Evolutionary conservation across 1,140 invertebrate genomes (phyloP), one percentile per base, ranked within the genome.

Genomic region (Cyphomyrmex costatus): DNA sequence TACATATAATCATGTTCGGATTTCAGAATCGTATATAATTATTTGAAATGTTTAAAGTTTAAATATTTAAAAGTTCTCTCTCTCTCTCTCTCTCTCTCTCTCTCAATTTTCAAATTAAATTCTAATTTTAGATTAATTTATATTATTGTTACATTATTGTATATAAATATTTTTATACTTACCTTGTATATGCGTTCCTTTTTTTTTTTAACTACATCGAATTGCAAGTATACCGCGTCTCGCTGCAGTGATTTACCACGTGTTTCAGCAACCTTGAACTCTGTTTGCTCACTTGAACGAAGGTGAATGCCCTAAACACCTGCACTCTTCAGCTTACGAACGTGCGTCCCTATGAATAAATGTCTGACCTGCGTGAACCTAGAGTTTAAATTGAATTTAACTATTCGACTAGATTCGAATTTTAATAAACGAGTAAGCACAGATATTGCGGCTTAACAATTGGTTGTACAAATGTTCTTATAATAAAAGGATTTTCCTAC

Each of bases 191-290:
- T 60, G 14, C 6, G 0, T 60, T 49, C 7, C 36, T 42, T 42
- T 2, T 42, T 2, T 42, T 76, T 42, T 61, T 51, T 14, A 19
- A 58, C 27, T 30, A 30, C 24, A 8, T 42, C 80, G 16, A 84
- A 27, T 0, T 58, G 12, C 63, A 3, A 33, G 27, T 8, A 56
- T 3, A 46, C 4, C 0, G 14, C 14, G 7, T 12, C 53, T 51
- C 42, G 49, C 33, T 42, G 14, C 65, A 51, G 12, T 87, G 58
- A 77, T 66, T 60, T 86, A 90, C 51, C 82, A 88, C 70, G 77
- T 86, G 66, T 86, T 61, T 70, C 46, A 61, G 63, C 30, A 88
- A 89, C 92, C 91, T 92, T 91, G 91, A 92, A 93, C 91, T 92
- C 88, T 74, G 85, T 86, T 86, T 77, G 42, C 70, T 74, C 65